Base-by-base conservation (phyloP, 2,797 vertebrate genomes). In the Onychomys leucogaster region DNA sequence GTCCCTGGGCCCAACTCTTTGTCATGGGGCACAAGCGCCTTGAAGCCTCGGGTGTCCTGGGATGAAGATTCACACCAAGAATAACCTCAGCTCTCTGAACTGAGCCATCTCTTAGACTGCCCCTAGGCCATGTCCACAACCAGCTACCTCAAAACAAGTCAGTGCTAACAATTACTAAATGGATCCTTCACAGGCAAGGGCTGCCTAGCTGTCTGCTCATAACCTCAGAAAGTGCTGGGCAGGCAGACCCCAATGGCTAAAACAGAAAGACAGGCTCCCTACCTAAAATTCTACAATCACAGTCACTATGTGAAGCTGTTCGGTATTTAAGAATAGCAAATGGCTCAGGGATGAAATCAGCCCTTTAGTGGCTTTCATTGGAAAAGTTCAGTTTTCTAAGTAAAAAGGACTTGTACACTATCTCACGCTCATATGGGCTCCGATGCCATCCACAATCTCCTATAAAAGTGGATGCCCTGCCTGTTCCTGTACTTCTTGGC, bases 401-500 rank as follows among this genome's bases (percentile, higher is more conserved):
- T 27, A 32, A 25, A 93, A 59, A 23, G 59, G n/a, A 57, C 19
- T 23, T 11, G 10, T 78, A 46, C 3, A 7, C 91, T 65, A 90
- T 91, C 86, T 78, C 61, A 37, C 0, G 6, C 80, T 94, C 75
- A 67, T 59, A 65, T 75, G 77, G 95, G 91, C 89, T 94, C 93
- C 83, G 59, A 55, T 4, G 63, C 55, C 13, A 90, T 14, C 88
- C 94, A 78, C 95, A 55, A 49, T 67, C 88, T 82, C 88, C 90
- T 65, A 86, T 95, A 49, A 80, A 96, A 90, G n/a, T 5, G 34
- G 4, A 6, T 43, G 25, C 77, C 59, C 41, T 41, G 96, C 52
- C 81, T 80, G 65, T 78, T 29, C 90, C 57, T 69, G 69, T 29
- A 37, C 88, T 88, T 87, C 97, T 94, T 93, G 90, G 92, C 94